These are phyloP conservation scores for Gallinago stenura DNA, from an alignment of 2,797 vertebrate genomes.

Conservation along the genomic window DNA sequence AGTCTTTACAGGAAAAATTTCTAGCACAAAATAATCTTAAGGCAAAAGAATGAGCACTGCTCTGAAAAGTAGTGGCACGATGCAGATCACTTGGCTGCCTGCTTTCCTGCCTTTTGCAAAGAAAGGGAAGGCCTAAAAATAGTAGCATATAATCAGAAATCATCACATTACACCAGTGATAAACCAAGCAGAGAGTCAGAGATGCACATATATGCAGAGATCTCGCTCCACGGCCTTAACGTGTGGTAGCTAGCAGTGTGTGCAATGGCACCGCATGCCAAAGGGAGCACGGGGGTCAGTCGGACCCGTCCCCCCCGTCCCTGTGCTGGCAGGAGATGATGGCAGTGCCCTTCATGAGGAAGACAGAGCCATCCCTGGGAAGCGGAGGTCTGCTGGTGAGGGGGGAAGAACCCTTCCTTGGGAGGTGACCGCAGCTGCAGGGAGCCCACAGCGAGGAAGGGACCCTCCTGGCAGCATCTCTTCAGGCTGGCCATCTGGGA, in stretches of 20 bases:
- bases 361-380: background rate
- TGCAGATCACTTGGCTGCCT: background rate
- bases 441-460: background rate
- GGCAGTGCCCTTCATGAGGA: background rate
- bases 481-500: background rate
- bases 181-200: background rate
- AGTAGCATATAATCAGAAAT: background rate
- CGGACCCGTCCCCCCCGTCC: fast-evolving
- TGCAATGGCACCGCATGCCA: fast-evolving
- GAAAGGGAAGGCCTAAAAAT: background rate
- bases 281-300: fast-evolving
- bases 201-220: background rate
- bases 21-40: background rate
- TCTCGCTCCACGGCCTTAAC: background rate
- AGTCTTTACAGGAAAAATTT: background rate
- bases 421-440: background rate
- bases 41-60: background rate
- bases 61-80: background rate
- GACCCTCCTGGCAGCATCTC: background rate
- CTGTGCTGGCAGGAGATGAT: background rate
- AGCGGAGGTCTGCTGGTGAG: no score
- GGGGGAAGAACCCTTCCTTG: background rate
- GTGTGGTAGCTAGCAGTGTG: background rate
- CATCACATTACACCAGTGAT: background rate
- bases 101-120: background rate